phyloP scores from a whole-genome alignment of 2,113 vertebrate genomes.

The Maccullochella peelii region DNA sequence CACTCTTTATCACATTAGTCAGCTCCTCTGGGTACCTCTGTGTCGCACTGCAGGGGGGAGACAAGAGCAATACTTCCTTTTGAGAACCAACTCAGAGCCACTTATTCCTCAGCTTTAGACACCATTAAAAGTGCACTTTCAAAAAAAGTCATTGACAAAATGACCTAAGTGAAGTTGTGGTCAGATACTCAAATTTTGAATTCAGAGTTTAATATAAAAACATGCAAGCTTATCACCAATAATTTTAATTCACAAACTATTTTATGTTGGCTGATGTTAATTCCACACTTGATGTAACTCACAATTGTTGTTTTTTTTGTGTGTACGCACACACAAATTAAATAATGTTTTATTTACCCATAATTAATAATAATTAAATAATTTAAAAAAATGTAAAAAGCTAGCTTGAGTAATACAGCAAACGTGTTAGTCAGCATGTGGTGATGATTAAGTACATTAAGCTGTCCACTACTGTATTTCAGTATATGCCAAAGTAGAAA shows the following conservation, averaged over 20 bases:
- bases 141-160: too few relatives aligned
- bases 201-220: too few relatives aligned
- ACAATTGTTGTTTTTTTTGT: too few relatives aligned
- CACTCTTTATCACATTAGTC: constrained; percentile 82
- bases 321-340: too few relatives aligned
- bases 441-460: background rate
- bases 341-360: too few relatives aligned
- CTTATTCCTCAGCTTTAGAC: background rate
- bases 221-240: too few relatives aligned
- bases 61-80: background rate
- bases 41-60: constrained; percentile 79
- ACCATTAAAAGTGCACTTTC: background rate
- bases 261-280: background rate
- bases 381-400: too few relatives aligned
- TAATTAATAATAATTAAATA: too few relatives aligned
- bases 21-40: constrained; percentile 86
- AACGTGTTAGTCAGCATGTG: too few relatives aligned
- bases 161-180: too few relatives aligned
- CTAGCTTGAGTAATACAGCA: too few relatives aligned
- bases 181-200: too few relatives aligned
- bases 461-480: background rate
- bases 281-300: background rate
- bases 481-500: background rate
- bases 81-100: background rate
- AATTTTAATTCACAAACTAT: background rate